phyloP scores from a whole-genome alignment of 1,140 invertebrate species.

The Anoplolepis gracilipes region DNA sequence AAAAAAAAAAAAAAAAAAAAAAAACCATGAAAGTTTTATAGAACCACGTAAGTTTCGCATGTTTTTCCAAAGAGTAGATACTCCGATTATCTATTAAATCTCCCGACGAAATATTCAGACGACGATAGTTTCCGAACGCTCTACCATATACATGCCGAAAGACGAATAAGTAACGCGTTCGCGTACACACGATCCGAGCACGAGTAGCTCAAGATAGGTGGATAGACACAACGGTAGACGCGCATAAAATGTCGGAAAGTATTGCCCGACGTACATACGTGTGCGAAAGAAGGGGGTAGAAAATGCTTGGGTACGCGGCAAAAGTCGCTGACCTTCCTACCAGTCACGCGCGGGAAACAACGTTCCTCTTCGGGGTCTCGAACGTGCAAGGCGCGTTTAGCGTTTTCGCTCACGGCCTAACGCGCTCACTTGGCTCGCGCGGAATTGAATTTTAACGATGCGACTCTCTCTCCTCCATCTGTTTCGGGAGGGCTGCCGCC shows the following conservation, averaged over 20 bases:
- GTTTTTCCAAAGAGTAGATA: no score
- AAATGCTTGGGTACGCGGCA: conserved; percentile 42
- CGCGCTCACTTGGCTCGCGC: conserved; percentile 11
- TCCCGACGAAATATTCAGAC: background rate
- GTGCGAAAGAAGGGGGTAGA: conserved; percentile 26
- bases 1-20: no score
- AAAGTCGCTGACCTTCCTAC: conserved; percentile 52
- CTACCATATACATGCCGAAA: background rate
- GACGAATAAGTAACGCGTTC: conserved; percentile 27
- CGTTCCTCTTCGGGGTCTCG: conserved; percentile 36
- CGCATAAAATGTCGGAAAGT: conserved; percentile 12
- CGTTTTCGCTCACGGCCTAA: conserved; percentile 32
- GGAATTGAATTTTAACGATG: conserved; percentile 57
- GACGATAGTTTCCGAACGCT: background rate
- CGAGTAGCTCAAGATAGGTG: no score
- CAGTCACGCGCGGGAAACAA: conserved; percentile 55
- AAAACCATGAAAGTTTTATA: no score
- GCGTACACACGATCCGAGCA: no score
- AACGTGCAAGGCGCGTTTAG: conserved; percentile 53
- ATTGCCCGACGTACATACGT: background rate
- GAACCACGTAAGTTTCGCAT: no score
- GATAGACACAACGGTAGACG: background rate
- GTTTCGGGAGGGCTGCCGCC: background rate
- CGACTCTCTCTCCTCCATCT: background rate
- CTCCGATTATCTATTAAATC: background rate